Base-by-base conservation (phyloP, 2,113 vertebrate species). In the Loxodonta africana region DNA sequence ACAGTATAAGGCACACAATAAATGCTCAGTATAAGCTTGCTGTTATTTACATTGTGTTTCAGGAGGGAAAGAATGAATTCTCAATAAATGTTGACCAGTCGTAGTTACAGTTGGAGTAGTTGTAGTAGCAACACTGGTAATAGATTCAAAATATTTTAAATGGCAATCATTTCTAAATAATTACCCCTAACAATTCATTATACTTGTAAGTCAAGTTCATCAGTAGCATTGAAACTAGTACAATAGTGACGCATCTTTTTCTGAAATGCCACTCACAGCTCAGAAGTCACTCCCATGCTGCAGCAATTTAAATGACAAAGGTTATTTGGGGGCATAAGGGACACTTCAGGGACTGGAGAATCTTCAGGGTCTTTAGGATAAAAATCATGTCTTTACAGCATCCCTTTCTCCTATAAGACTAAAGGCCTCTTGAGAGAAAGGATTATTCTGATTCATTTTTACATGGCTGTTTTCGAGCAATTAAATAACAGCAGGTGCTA, bases 81-180 rank as follows among this genome's bases (percentile, higher is more conserved):
- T 89, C 25, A 80, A 51, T 76, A 90, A 82, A 37, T 76, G 51
- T n/a, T 18, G 18, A 0, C 28, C 74, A n/a, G 4, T 14, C 63
- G 4, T 80, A 60, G n/a, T n/a, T 12, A 33, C 1, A 82, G 8
- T 77, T 69, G 8, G 76, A 17, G 14, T 18, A 21, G n/a, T 41
- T 18, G n/a, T 67, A 77, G 21, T 44, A 46, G 21, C 12, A 51
- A 30, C 53, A 77, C 14, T 2, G n/a, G 41, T 33, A 53, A 20
- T 83, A 82, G 21, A 62, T 80, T 78, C 23, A 60, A 85, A 86
- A 41, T 83, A 20, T 53, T 92, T 62, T 77, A 83, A 76, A n/a
- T 83, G 4, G 1, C 5, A 57, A 6, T 4, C 28, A 33, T 18
- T 83, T 76, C 5, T 26, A 69, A 57, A 81, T 91, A 41, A 71